Evolutionary conservation across 2,888 invertebrate species (phyloP).

Genomic region (Eupithecia subumbrata): DNA sequence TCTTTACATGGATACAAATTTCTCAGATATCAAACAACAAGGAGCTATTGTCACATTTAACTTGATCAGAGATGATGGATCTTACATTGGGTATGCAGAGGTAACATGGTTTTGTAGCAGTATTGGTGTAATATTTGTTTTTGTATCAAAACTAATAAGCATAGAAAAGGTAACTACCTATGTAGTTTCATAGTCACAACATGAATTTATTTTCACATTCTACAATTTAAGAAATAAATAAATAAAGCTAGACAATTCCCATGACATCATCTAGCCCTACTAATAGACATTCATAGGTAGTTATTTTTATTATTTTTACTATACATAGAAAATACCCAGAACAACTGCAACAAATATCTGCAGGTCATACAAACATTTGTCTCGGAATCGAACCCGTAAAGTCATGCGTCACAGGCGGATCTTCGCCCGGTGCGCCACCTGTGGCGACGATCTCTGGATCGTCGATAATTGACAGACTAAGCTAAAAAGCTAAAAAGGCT

Average conservation of each 20-base stretch:
- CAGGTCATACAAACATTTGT: too few species aligned
- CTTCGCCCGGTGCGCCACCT: too few species aligned
- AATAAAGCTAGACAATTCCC: neutral
- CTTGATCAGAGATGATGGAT: conserved; percentile 89
- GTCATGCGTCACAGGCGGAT: too few species aligned
- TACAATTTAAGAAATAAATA: neutral
- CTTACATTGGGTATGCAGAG: conserved; percentile 94
- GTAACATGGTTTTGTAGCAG: conserved; percentile 68
- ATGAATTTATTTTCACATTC: neutral
- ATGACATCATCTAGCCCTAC: neutral
- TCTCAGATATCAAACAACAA: conserved; percentile 85
- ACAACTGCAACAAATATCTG: too few species aligned
- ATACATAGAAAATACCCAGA: neutral
- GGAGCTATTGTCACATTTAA: conserved; percentile 96
- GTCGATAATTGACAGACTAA: too few species aligned
- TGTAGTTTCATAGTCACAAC: neutral
- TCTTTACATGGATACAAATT: conserved; percentile 90
- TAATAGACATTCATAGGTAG: too few species aligned
- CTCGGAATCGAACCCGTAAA: too few species aligned
- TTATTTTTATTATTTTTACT: too few species aligned
- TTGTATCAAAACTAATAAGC: neutral
- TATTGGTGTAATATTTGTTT: conserved; percentile 1
- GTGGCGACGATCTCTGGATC: too few species aligned
- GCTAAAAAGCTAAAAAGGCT: too few species aligned
- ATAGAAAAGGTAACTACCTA: neutral